phyloP scores from a whole-genome alignment of 2,113 vertebrate species.

The Oenanthe oenanthe region DNA sequence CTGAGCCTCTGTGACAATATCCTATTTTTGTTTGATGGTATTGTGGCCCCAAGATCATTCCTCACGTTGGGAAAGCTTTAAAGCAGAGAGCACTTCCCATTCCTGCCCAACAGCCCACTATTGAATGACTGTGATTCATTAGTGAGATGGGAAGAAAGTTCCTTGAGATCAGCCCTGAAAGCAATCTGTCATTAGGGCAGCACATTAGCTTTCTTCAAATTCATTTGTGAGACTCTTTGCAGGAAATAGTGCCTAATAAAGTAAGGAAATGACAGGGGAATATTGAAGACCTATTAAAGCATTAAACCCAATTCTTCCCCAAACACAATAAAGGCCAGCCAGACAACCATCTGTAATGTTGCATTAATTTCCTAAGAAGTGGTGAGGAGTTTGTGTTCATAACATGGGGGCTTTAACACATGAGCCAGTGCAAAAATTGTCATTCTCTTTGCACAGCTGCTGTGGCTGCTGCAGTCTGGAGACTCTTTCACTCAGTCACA shows the following conservation, averaged over 20 bases:
- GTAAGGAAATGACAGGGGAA: slow-evolving; percentile 34
- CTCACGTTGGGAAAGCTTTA: not conserved
- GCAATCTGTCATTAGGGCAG: slow-evolving; percentile 10
- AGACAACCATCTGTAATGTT: not conserved
- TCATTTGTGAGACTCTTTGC: slow-evolving; percentile 1
- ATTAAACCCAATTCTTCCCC: not conserved
- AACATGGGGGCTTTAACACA: not conserved
- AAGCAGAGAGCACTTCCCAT: not conserved
- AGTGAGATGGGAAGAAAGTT: not conserved
- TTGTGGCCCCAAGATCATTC: not conserved
- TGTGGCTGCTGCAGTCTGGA: not conserved
- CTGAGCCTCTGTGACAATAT: not conserved
- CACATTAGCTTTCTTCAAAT: slow-evolving; percentile 27
- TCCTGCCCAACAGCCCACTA: not conserved
- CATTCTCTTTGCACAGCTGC: slow-evolving; percentile 11
- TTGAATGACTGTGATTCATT: not conserved
- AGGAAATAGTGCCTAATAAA: slow-evolving; percentile 51
- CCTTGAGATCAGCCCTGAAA: slow-evolving; percentile 13
- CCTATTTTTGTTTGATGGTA: not conserved
- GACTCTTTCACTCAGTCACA: slow-evolving; percentile 15
- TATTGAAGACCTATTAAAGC: not conserved
- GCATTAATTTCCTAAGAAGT: not conserved
- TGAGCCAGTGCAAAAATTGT: not conserved
- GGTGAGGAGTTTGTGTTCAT: not conserved
- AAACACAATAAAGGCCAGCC: not conserved